Evolutionary conservation across 2,113 vertebrate species (phyloP), one percentile per base, ranked within the genome.

Genomic region (Tupaia chinensis): DNA sequence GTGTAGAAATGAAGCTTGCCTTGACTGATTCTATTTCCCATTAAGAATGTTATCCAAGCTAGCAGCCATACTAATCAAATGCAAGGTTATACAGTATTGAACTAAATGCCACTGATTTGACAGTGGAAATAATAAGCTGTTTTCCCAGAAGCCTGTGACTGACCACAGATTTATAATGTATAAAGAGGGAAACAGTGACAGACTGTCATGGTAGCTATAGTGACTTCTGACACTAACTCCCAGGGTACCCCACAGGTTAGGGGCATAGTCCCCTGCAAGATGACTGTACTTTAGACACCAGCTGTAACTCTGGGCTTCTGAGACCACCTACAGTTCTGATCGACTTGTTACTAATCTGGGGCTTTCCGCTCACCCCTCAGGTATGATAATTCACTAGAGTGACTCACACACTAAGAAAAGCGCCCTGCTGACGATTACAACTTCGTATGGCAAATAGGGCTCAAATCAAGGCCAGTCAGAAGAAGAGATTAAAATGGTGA

Each of bases 101-200:
- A 81, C 27, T 63, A 87, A 93, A 44, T 73, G 65, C 9, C n/a
- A 68, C 32, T 56, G 19, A 65, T 65, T 76, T 78, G 89, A 89
- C 68, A 70, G 32, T 7, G 1, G 12, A 2, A 63, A 61, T 32
- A 73, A 83, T 63, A n/a, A 81, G 44, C 11, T 20, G 14, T 22
- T 65, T 15, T 27, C 9, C 66, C 6, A 1, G 27, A 32, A 65
- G 20, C 44, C 44, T 66, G 11, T 73, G 4, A 8, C 56, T 69
- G 68, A 25, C 7, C 4, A 29, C 1, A 82, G 29, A 22, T 60
- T 32, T 53, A 19, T 6, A 54, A 0, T 15, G 0, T 19, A 5
- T 63, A 25, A 73, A 14, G 12, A 23, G 34, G 25, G 8, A 54
- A 73, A 76, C 44, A 23, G 63, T 34, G 20, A 70, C 19, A 54